A percentile compares a stretch with the other conserved stretches of the same genome.
Evolutionary conservation across 1,140 invertebrate species (phyloP).

Genomic region (Epicauta chinensis): DNA sequence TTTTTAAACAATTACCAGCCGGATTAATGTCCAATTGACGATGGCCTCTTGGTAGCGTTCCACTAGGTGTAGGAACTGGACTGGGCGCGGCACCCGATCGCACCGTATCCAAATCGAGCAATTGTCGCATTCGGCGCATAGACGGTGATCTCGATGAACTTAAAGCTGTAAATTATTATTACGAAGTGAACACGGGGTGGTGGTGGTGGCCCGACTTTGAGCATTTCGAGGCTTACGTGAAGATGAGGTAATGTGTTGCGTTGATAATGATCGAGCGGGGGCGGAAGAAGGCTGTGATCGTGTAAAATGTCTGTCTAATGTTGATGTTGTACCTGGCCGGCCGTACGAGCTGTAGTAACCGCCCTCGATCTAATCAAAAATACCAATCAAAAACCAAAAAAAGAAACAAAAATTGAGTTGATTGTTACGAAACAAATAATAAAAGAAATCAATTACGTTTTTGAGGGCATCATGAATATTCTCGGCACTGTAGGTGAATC

Average conservation of each 20-base stretch:
- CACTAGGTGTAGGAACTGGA: constrained; percentile 65
- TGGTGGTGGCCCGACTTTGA: too few relatives aligned
- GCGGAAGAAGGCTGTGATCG: constrained; percentile 43
- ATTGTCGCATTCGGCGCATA: constrained; percentile 69
- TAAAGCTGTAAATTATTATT: constrained; percentile 33
- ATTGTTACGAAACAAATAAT: not conserved
- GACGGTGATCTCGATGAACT: constrained; percentile 58
- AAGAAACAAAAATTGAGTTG: too few relatives aligned
- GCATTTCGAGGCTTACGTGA: constrained; percentile 21
- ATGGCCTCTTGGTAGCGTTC: constrained; percentile 63
- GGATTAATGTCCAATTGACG: constrained; percentile 82
- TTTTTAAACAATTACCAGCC: constrained; percentile 50
- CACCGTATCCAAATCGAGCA: constrained; percentile 63
- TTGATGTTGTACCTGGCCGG: constrained; percentile 47
- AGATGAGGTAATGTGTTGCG: constrained; percentile 55
- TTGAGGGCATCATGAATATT: constrained; percentile 77
- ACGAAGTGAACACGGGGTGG: not conserved
- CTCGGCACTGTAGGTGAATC: constrained; percentile 84
- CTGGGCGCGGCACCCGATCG: constrained; percentile 52
- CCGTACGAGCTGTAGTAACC: constrained; percentile 52
- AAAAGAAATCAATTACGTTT: constrained; percentile 53
- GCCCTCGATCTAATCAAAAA: constrained; percentile 52
- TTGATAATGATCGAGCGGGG: constrained; percentile 59
- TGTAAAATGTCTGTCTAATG: constrained; percentile 48
- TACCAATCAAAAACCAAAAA: not conserved